A percentile compares a stretch with the other conserved stretches of the same genome.
phyloP scores from a whole-genome alignment of 1,140 invertebrate genomes.

The Penaeus japonicus region DNA sequence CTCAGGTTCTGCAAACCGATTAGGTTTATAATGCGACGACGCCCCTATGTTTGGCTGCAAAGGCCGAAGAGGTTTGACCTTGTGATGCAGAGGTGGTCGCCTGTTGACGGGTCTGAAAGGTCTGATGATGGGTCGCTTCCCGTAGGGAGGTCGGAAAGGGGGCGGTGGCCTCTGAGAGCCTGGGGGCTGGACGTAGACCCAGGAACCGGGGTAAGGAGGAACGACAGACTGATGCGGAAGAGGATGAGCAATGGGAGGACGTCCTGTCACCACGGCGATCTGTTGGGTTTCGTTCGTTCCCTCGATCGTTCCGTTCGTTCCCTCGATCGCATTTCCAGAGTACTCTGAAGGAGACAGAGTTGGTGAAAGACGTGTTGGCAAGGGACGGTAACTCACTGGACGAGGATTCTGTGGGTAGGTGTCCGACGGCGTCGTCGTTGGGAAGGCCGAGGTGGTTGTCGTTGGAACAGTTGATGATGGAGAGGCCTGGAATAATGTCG shows the following conservation, averaged over 20 bases:
- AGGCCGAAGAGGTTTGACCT: neutral
- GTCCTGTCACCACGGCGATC: neutral
- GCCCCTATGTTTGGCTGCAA: neutral
- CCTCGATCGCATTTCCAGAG: too few species aligned
- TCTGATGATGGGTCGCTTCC: neutral
- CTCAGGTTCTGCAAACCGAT: neutral
- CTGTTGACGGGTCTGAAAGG: neutral
- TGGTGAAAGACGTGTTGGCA: too few species aligned
- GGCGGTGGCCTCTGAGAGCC: neutral
- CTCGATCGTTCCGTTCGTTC: too few species aligned
- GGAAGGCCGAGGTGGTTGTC: too few species aligned
- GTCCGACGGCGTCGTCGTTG: too few species aligned
- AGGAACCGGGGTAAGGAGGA: neutral
- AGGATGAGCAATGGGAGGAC: neutral
- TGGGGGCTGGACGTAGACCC: neutral
- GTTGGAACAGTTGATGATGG: too few species aligned
- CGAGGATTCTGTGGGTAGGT: too few species aligned
- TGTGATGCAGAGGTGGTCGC: neutral
- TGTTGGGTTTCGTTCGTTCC: too few species aligned
- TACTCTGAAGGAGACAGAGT: too few species aligned
- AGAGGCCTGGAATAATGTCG: too few species aligned
- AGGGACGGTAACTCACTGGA: too few species aligned
- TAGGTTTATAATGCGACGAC: neutral
- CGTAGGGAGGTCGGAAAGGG: neutral
- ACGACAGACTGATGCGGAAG: neutral